Evolutionary conservation across 2,888 invertebrate genomes (phyloP), one percentile per base, ranked within the genome.

Genomic region (Dermolepida albohirtum): DNA sequence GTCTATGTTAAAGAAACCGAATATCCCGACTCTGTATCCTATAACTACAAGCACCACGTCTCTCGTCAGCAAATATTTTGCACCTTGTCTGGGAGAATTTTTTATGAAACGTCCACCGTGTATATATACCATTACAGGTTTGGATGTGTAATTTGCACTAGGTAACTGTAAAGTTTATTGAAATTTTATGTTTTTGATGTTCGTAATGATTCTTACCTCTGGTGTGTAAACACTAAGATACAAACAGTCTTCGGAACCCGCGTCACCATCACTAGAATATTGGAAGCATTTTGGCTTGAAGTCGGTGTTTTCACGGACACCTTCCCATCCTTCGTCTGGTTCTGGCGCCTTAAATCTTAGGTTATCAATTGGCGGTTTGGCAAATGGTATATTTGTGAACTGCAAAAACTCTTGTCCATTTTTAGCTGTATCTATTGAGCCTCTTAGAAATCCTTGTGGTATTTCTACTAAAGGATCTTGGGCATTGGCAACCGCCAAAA

Each of bases 21-120:
- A 54, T 78, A 73, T 78, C 82, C 90, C 90, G 71, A 90, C 84
- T 81, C 92, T 34, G 10, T 34, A 34, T 6, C 5, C 34, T 5
- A 34, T 34, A 10, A 34, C 34, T 8, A 34, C 34, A 10, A 91
- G 84, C 7, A 92, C 80, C 1, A 93, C 84, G 74, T 92, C 89
- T 71, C 87, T 87, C 72, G 92, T 91, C 57, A 93, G 82, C 1
- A 92, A 81, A 74, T 86, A 88, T 71, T 91, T 88, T 0, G 92
- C 91, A 0, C 90, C 90, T 75, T 92, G 92, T 83, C 89, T 88
- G 0, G 90, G 89, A 0, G 89, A 86, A 0, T 92, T 92, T 67
- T 90, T 89, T 78, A 91, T 86, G 89, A 90, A 92, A 2, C 92
- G 92, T 1, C 92, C 92, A 0, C 90, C 90, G 67, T 90, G 90